phyloP scores from a whole-genome alignment of 2,888 invertebrate species.

The Troides oblongomaculatus region DNA sequence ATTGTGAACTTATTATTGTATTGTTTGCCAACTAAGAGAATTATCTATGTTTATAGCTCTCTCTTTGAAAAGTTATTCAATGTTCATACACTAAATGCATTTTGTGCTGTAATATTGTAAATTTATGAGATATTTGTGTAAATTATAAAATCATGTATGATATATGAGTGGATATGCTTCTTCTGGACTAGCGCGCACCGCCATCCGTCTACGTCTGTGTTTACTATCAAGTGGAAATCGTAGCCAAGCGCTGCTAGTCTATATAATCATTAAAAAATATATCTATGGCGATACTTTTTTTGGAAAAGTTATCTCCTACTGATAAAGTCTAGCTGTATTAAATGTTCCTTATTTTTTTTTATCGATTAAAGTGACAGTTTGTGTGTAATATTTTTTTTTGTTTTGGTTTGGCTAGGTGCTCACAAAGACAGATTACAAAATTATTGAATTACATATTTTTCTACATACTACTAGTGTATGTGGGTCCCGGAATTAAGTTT shows the following conservation, averaged over 20 bases:
- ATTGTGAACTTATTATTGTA: slow-evolving; percentile 36
- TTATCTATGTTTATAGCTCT: slow-evolving; percentile 39
- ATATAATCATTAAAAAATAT: too few relatives aligned
- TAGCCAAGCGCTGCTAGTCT: too few relatives aligned
- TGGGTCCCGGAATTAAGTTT: slow-evolving; percentile 38
- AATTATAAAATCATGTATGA: slow-evolving; percentile 14
- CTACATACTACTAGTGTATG: slow-evolving; percentile 23
- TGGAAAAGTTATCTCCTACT: slow-evolving; percentile 42
- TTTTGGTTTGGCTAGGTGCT: slow-evolving; percentile 33
- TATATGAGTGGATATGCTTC: neutral
- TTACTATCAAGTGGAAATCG: too few relatives aligned
- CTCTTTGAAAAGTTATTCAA: slow-evolving; percentile 32
- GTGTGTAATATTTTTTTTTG: slow-evolving; percentile 35
- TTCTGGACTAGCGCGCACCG: too few relatives aligned
- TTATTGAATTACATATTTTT: slow-evolving; percentile 8
- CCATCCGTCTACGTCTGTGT: too few relatives aligned
- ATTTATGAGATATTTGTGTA: slow-evolving; percentile 19
- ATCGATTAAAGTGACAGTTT: slow-evolving; percentile 29
- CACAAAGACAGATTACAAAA: slow-evolving; percentile 30
- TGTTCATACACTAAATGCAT: slow-evolving; percentile 16
- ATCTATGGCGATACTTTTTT: slow-evolving; percentile 3
- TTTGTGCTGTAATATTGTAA: slow-evolving; percentile 24
- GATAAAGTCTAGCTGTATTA: slow-evolving; percentile 38
- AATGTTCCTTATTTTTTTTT: slow-evolving; percentile 45
- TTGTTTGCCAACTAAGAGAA: slow-evolving; percentile 31